A percentile compares a stretch with the other conserved stretches of the same genome.
These are phyloP conservation scores for Heliconius ismenius DNA, from an alignment of 2,888 invertebrate species.

Conservation along the genomic window DNA sequence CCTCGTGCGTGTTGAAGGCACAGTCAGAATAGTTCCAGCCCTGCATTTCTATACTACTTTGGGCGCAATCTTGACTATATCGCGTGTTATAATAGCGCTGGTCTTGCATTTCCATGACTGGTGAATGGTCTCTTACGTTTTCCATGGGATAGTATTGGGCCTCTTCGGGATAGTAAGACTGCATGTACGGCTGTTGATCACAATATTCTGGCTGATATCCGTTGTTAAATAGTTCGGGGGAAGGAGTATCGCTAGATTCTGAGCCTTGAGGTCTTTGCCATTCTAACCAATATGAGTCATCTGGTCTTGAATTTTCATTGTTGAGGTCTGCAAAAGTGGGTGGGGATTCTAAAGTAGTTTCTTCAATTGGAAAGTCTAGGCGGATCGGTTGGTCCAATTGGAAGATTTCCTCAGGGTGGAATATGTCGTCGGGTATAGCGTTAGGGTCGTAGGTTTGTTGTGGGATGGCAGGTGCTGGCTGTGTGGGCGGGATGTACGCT, in stretches of 20 bases:
- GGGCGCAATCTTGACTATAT: constrained; percentile 67
- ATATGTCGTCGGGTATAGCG: constrained; percentile 84
- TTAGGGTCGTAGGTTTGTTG: constrained; percentile 82
- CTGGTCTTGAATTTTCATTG: constrained; percentile 85
- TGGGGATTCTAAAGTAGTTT: constrained; percentile 82
- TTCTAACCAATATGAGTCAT: constrained; percentile 83
- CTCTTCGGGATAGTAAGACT: constrained; percentile 72
- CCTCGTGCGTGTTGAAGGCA: constrained; percentile 62
- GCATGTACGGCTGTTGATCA: constrained; percentile 66
- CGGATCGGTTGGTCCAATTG: constrained; percentile 88
- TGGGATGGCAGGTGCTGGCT: constrained; percentile 62
- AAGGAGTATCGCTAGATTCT: constrained; percentile 80
- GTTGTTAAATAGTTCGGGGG: constrained; percentile 78
- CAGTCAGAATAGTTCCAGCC: constrained; percentile 71
- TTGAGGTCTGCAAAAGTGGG: constrained; percentile 87
- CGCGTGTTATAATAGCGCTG: constrained; percentile 63
- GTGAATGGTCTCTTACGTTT: constrained; percentile 62
- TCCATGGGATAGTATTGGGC: constrained; percentile 70
- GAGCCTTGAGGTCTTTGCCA: constrained; percentile 77
- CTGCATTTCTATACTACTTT: constrained; percentile 63
- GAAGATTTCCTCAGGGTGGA: constrained; percentile 90
- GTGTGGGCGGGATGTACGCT: constrained; percentile 60
- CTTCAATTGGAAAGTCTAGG: constrained; percentile 82
- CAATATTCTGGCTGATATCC: constrained; percentile 72
- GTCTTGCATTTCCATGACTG: constrained; percentile 64